phyloP scores from a whole-genome alignment of 2,888 invertebrate species.

The Diaprepes abbreviatus region DNA sequence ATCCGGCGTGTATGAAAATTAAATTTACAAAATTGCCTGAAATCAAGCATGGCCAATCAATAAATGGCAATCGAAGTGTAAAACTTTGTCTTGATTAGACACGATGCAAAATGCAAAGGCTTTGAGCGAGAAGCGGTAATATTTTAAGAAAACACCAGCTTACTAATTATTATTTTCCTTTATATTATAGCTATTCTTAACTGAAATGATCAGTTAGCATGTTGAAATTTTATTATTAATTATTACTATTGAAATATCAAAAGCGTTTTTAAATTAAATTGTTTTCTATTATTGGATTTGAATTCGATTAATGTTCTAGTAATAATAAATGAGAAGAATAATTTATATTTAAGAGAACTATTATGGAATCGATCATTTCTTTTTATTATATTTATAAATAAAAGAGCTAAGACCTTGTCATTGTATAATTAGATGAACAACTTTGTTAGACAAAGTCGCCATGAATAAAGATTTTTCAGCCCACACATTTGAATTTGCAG shows the following conservation, averaged over 20 bases:
- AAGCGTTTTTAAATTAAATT: not conserved
- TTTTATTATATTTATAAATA: too few relatives aligned
- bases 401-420: too few relatives aligned
- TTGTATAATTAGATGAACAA: too few relatives aligned
- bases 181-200: conserved; percentile 5
- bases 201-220: not conserved
- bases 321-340: too few relatives aligned
- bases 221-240: not conserved
- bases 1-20: conserved; percentile 50
- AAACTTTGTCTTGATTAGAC: conserved; percentile 51
- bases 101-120: conserved; percentile 41
- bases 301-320: too few relatives aligned
- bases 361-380: too few relatives aligned
- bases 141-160: conserved; percentile 30
- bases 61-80: conserved; percentile 57
- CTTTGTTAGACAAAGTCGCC: too few relatives aligned
- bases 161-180: conserved; percentile 22
- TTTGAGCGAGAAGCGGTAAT: conserved; percentile 29
- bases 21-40: conserved; percentile 55
- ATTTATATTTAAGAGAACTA: too few relatives aligned
- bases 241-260: not conserved
- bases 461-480: too few relatives aligned
- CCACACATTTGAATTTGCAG: too few relatives aligned
- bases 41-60: conserved; percentile 56
- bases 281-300: too few relatives aligned